phyloP scores from a whole-genome alignment of 2,797 vertebrate genomes.

The Bothrops alternatus region DNA sequence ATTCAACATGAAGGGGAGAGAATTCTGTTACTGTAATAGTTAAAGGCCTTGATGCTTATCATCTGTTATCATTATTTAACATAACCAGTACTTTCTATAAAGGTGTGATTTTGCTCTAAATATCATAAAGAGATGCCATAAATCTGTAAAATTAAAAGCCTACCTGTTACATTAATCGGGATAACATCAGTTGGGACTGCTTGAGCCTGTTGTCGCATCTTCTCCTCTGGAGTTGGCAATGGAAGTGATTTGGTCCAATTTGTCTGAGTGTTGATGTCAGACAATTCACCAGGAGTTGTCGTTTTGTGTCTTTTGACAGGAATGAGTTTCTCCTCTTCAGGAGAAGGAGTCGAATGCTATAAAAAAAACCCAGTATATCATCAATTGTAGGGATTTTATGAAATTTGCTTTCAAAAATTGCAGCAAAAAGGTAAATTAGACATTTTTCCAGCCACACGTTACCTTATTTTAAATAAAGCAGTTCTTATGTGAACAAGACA shows the following conservation, averaged over 20 bases:
- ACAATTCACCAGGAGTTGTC: constrained; percentile 72
- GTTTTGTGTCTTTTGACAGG: constrained; percentile 81
- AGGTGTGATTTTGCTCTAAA: background rate
- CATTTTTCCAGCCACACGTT: background rate
- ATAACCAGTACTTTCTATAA: background rate
- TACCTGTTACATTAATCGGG: constrained; percentile 96
- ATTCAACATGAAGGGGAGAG: background rate
- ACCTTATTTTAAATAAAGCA: background rate
- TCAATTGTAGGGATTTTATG: constrained; percentile 1
- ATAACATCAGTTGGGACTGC: constrained; percentile 90
- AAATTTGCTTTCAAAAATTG: background rate
- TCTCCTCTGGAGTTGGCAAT: constrained; percentile 94
- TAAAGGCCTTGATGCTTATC: background rate
- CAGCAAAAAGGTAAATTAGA: background rate
- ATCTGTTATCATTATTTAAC: background rate
- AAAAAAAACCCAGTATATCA: constrained; percentile 39
- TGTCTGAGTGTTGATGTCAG: constrained; percentile 77
- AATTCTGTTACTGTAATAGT: background rate
- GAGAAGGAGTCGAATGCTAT: constrained; percentile 67
- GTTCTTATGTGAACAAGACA: background rate
- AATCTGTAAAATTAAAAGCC: constrained; percentile 49
- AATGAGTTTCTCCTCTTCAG: constrained; percentile 76
- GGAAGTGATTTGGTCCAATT: constrained; percentile 82
- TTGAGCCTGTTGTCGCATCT: constrained; percentile 89
- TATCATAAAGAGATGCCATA: constrained; percentile 8